phyloP scores from a whole-genome alignment of 2,888 invertebrate genomes.

The Axea sp. region DNA sequence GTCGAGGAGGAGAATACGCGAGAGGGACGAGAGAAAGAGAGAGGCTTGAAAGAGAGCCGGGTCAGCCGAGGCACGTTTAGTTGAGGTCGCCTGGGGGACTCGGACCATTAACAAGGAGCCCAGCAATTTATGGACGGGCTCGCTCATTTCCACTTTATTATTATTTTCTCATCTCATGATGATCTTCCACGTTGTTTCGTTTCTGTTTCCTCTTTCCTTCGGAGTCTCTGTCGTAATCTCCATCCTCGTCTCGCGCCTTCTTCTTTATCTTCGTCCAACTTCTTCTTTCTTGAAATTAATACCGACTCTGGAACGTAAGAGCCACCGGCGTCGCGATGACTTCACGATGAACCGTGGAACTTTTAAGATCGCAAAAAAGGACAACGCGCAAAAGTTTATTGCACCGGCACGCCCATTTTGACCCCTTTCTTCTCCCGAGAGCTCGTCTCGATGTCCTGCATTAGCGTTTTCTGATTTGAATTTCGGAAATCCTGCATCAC shows the following conservation, averaged over 20 bases:
- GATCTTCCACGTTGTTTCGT: constrained; percentile 74
- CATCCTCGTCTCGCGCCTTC: constrained; percentile 45
- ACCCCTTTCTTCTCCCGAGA: constrained; percentile 53
- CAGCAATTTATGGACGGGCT: constrained; percentile 79
- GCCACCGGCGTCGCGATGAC: constrained; percentile 69
- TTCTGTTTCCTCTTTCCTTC: constrained; percentile 65
- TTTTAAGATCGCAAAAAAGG: constrained; percentile 70
- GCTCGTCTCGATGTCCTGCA: constrained; percentile 26
- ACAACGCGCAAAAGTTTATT: constrained; percentile 71
- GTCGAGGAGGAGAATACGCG: constrained; percentile 34
- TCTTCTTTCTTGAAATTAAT: constrained; percentile 70
- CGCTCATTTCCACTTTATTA: constrained; percentile 79
- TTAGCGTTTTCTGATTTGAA: constrained; percentile 53
- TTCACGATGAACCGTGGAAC: constrained; percentile 70
- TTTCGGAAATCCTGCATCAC: constrained; percentile 42
- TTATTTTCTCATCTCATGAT: constrained; percentile 79
- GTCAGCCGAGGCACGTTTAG: constrained; percentile 77
- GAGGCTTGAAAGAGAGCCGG: constrained; percentile 68
- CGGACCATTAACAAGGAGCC: constrained; percentile 79
- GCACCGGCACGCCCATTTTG: constrained; percentile 64
- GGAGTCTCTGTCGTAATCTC: constrained; percentile 52
- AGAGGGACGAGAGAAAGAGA: constrained; percentile 57
- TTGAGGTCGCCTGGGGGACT: constrained; percentile 76
- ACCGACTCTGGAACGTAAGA: constrained; percentile 69
- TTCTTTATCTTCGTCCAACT: constrained; percentile 41